Percentiles rank a stretch among this genome's conserved stretches.
phyloP scores from a whole-genome alignment of 1,140 invertebrate genomes.

The Episyrphus balteatus region DNA sequence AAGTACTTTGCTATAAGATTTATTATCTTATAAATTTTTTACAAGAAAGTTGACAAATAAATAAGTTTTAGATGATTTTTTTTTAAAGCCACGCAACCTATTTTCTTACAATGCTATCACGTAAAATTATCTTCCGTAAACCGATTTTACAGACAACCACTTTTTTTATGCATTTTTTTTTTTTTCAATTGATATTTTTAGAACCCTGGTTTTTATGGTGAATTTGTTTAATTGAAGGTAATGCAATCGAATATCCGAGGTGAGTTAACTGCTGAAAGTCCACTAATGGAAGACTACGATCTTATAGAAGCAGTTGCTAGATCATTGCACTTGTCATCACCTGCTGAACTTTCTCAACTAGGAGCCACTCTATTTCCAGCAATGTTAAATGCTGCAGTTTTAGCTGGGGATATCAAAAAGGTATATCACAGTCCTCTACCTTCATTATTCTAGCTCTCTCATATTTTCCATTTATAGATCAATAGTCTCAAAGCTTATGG shows the following conservation, averaged over 20 bases:
- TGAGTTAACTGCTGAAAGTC: slow-evolving; percentile 39
- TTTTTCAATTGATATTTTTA: too few species aligned
- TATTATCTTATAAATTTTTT: too few species aligned
- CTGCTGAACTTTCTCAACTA: slow-evolving; percentile 57
- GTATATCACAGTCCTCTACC: slow-evolving; percentile 4
- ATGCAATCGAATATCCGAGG: slow-evolving; percentile 63
- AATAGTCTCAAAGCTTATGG: slow-evolving; percentile 43
- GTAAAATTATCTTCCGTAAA: too few species aligned
- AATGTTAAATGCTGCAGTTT: slow-evolving; percentile 62
- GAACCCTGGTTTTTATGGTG: not conserved
- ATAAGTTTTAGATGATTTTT: too few species aligned
- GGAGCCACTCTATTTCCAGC: slow-evolving; percentile 65
- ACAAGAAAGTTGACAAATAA: too few species aligned
- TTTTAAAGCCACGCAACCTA: too few species aligned
- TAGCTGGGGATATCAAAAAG: slow-evolving; percentile 48
- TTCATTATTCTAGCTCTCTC: not conserved
- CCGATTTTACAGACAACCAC: too few species aligned
- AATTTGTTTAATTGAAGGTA: slow-evolving; percentile 47
- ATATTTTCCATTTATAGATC: slow-evolving; percentile 18
- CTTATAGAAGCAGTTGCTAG: slow-evolving; percentile 56
- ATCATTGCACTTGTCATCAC: slow-evolving; percentile 53
- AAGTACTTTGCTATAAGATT: too few species aligned
- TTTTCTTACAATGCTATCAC: too few species aligned
- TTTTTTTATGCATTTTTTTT: too few species aligned
- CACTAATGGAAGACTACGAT: slow-evolving; percentile 33